Base-by-base conservation (phyloP, 2,113 vertebrate genomes). In the Sylvietta virens region DNA sequence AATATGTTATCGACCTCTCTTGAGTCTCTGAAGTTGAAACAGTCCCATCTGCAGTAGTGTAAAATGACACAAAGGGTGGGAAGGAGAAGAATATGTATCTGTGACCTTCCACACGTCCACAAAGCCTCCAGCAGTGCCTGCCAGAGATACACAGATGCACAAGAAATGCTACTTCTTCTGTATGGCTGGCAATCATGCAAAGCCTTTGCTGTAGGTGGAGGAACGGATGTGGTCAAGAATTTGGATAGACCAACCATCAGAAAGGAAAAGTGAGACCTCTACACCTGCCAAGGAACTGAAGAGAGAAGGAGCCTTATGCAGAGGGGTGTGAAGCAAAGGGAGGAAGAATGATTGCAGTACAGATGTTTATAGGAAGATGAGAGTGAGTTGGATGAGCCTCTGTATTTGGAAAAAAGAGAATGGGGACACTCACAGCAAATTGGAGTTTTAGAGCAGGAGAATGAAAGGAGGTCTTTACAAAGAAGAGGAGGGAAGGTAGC, bases 1-100 rank as follows among this genome's bases (percentile, higher is more conserved):
- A 47, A 23, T 51, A 44, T 0, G 0, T 69, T 51, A 56, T 44
- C n/a, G 11, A 6, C 45, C 30, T 84, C 42, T 87, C 16, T 3
- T 35, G 21, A 35, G 62, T 56, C 54, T 72, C 42, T 27, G 3
- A 72, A 66, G 39, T 14, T 82, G 62, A 40, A 76, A n/a, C 37
- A 69, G 45, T 42, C 47, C 66, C 27, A 58, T 39, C 30, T 73
- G n/a, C 31, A 54, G 42, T 62, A 62, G 56, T 24, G 35, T 45
- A 72, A 67, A 92, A 47, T 54, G 48, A 14, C 42, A 48, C 17
- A 65, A 74, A 35, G 23, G 13, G 37, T 33, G n/a, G 15, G 30
- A 85, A 80, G 51, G 26, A 81, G 31, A 8, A 73, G 73, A 61
- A 73, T 73, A 17, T 1, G 35, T 30, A 12, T 73, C 31, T 56